Conservation (phyloP, 2,113 vertebrate species). For the Rallus limicola region DNA sequence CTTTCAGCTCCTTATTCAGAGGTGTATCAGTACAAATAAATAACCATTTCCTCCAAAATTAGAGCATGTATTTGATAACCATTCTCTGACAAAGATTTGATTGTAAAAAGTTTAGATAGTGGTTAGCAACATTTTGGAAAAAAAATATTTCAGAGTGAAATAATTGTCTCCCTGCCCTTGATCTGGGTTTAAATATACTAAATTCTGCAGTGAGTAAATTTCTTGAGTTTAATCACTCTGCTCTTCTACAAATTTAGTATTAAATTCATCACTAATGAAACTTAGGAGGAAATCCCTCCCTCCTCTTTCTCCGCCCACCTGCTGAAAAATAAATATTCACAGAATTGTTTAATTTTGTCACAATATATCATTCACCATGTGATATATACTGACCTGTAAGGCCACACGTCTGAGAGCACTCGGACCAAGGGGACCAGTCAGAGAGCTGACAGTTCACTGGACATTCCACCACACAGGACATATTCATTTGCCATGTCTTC, state of each 20-base stretch:
- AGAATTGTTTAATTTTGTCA: neutral
- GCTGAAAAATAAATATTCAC: neutral
- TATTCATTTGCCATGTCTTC: slow-evolving; percentile 94
- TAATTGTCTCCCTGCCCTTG: neutral
- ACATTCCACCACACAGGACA: slow-evolving; percentile 91
- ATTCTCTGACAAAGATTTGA: neutral
- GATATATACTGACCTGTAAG: slow-evolving; percentile 83
- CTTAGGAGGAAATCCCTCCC: neutral
- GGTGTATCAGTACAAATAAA: neutral
- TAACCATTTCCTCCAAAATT: neutral
- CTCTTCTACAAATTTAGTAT: neutral
- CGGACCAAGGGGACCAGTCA: slow-evolving; percentile 93
- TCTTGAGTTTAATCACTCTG: neutral
- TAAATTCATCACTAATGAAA: neutral
- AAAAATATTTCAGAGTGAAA: neutral
- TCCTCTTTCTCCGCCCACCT: neutral
- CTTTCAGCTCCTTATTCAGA: neutral
- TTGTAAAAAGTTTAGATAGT: neutral
- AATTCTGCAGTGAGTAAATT: neutral
- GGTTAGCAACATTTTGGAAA: neutral
- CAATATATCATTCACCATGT: neutral
- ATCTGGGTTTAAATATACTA: neutral
- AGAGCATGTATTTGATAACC: neutral
- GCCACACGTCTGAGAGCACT: slow-evolving; percentile 92
- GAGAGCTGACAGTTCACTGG: slow-evolving; percentile 97